Conservation (phyloP, 2,113 vertebrate species). For the Phrynocephalus versicolor region DNA sequence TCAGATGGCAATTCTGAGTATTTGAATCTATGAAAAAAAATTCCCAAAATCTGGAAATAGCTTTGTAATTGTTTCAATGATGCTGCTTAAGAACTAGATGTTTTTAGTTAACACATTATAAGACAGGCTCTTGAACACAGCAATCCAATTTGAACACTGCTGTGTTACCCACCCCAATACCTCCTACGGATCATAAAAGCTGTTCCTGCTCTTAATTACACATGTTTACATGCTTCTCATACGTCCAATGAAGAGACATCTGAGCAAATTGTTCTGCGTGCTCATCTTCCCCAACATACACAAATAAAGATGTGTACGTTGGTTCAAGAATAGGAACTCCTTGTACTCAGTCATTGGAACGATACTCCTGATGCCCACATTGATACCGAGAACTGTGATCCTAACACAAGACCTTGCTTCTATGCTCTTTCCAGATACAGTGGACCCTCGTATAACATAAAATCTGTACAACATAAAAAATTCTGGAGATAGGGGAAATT, state of each 20-base stretch:
- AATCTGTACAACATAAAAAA: too few species aligned
- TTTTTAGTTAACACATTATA: neutral
- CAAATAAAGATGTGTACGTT: too few species aligned
- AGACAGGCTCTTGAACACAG: neutral
- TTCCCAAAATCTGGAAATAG: neutral
- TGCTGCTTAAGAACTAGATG: neutral
- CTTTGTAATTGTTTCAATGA: neutral
- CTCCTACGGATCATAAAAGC: neutral
- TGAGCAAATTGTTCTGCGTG: neutral
- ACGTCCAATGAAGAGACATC: neutral
- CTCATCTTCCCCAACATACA: neutral
- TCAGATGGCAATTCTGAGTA: too few species aligned
- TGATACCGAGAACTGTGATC: neutral
- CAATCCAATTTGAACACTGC: neutral
- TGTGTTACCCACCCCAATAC: neutral
- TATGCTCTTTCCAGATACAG: neutral
- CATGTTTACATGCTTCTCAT: neutral
- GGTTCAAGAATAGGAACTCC: neutral
- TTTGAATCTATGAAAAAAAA: too few species aligned
- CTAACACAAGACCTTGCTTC: neutral
- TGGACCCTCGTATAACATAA: too few species aligned
- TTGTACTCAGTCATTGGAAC: neutral
- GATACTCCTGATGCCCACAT: neutral
- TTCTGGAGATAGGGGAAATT: too few species aligned
- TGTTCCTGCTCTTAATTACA: neutral